Conservation (phyloP, 2,113 vertebrate genomes). For the Pseudorasbora parva region DNA sequence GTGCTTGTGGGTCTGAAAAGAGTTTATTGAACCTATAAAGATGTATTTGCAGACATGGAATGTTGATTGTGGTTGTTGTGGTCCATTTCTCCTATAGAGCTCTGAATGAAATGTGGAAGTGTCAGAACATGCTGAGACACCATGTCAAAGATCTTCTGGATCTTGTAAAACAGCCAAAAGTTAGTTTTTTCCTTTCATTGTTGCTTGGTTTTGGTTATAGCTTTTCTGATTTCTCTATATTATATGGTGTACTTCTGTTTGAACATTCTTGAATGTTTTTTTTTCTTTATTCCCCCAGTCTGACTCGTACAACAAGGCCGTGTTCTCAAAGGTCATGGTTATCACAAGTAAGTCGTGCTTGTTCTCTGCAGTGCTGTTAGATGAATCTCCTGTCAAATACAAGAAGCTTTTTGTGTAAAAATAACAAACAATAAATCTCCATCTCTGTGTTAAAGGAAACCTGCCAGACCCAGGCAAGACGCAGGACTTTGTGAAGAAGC, state of each 20-base stretch:
- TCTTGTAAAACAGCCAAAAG: slow-evolving; percentile 95
- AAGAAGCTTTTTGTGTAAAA: background rate
- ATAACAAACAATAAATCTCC: background rate
- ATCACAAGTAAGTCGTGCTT: slow-evolving; percentile 89
- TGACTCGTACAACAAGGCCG: slow-evolving; percentile 92
- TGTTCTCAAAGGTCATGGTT: slow-evolving; percentile 98
- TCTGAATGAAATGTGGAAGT: slow-evolving; percentile 99
- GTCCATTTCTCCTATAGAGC: slow-evolving; percentile 76
- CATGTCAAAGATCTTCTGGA: slow-evolving; percentile 97
- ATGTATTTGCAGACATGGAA: background rate
- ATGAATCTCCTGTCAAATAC: background rate
- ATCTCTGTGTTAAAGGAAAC: slow-evolving; percentile 78
- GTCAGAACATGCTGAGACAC: slow-evolving; percentile 93
- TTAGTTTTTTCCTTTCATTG: slow-evolving; percentile 64
- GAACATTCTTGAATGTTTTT: background rate
- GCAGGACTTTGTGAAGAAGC: slow-evolving; percentile 98
- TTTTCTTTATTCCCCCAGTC: slow-evolving; percentile 78
- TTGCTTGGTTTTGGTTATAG: background rate
- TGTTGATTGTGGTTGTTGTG: background rate
- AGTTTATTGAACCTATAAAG: background rate
- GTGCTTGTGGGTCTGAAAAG: background rate
- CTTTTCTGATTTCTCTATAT: background rate
- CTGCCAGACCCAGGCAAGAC: slow-evolving; percentile 97
- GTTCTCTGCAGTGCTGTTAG: background rate
- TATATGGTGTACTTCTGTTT: background rate